phyloP scores from a whole-genome alignment of 2,113 vertebrate genomes.

The Pachycephala philippinensis region DNA sequence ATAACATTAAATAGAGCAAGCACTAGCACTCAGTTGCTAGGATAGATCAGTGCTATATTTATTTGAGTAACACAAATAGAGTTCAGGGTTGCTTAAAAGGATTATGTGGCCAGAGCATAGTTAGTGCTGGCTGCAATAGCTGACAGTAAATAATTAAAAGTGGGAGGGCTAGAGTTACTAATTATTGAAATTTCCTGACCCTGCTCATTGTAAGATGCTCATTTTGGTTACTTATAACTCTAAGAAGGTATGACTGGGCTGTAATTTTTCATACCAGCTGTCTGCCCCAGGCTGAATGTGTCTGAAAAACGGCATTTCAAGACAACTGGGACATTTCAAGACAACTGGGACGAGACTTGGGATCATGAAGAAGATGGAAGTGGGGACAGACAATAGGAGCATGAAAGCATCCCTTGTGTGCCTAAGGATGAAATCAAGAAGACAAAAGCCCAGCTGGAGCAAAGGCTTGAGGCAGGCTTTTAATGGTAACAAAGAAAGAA shows the following conservation, averaged over 20 bases:
- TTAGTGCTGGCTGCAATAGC: background rate
- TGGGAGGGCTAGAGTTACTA: background rate
- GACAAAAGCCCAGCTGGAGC: background rate
- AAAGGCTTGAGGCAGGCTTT: background rate
- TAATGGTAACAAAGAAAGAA: background rate
- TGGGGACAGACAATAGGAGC: background rate
- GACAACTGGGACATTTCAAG: background rate
- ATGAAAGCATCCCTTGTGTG: background rate
- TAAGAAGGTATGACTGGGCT: background rate
- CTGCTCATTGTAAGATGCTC: background rate
- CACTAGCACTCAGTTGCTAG: background rate
- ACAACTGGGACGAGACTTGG: background rate
- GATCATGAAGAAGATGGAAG: background rate
- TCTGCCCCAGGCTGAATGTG: background rate
- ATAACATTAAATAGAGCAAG: background rate
- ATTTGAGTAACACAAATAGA: background rate
- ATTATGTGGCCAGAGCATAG: background rate
- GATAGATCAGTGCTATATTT: background rate
- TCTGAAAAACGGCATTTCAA: background rate
- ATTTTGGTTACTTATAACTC: background rate
- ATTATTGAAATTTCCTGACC: background rate
- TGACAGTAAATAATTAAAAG: background rate
- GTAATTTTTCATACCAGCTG: background rate
- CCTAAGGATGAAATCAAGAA: background rate
- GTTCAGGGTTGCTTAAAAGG: background rate